Evolutionary conservation across 2,888 invertebrate genomes (phyloP).

Genomic region (Rhingia rostrata): DNA sequence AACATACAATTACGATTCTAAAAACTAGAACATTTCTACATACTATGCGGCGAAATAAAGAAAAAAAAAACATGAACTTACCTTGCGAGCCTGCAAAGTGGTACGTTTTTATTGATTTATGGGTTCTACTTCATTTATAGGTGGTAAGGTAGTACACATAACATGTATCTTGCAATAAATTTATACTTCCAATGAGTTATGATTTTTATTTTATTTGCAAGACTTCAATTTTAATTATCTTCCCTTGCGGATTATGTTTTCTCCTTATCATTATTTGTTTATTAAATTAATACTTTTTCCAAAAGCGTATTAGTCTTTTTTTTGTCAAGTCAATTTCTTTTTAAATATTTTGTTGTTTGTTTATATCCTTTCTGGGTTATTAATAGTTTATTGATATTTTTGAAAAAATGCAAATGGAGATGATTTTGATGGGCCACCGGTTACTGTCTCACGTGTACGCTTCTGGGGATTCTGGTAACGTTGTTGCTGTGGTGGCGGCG

Average conservation of each 20-base stretch:
- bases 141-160: not conserved
- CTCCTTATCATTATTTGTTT: slow-evolving; percentile 21
- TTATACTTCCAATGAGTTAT: slow-evolving; percentile 29
- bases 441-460: slow-evolving; percentile 47
- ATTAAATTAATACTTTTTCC: not conserved
- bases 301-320: not conserved
- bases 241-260: slow-evolving; percentile 17
- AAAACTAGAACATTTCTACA: not conserved
- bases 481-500: slow-evolving; percentile 27
- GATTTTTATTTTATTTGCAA: not conserved
- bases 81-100: slow-evolving; percentile 30
- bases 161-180: not conserved
- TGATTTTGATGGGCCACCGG: slow-evolving; percentile 35
- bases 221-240: slow-evolving; percentile 9
- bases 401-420: slow-evolving; percentile 53
- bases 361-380: not conserved
- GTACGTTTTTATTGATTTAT: slow-evolving; percentile 50
- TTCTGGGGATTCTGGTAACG: slow-evolving; percentile 48
- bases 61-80: slow-evolving; percentile 32
- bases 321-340: slow-evolving; percentile 6
- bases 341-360: not conserved
- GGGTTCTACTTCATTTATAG: slow-evolving; percentile 24
- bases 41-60: not conserved
- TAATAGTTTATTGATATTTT: slow-evolving; percentile 53
- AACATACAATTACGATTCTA: not conserved